Conservation (phyloP, 2,888 invertebrate genomes). For the Parnassius mnemosyne region DNA sequence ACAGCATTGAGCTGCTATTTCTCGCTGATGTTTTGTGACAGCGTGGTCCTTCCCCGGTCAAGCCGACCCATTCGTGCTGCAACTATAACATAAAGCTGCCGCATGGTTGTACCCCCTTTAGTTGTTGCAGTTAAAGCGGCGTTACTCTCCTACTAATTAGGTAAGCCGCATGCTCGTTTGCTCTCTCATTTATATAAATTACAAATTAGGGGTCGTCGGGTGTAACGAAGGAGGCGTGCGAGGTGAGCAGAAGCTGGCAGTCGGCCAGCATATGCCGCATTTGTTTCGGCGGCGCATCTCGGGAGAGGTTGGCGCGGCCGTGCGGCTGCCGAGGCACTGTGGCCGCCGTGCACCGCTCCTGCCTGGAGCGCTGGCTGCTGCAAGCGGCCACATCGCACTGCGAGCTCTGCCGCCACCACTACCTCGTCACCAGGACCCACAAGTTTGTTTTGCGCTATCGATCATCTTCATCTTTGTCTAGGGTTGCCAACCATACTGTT, state of each 20-base stretch:
- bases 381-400: constrained; percentile 73
- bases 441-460: constrained; percentile 47
- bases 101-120: no score
- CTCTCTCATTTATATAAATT: no score
- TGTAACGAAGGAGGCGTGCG: constrained; percentile 51
- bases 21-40: no score
- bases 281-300: constrained; percentile 72
- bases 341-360: constrained; percentile 71
- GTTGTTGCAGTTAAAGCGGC: no score
- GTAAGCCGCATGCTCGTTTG: not conserved
- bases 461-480: not conserved
- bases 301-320: constrained; percentile 71
- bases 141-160: no score
- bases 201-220: constrained; percentile 33
- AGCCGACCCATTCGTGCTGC: no score
- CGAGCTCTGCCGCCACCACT: constrained; percentile 73
- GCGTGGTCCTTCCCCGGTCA: no score
- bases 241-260: constrained; percentile 49
- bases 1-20: no score
- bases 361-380: constrained; percentile 75
- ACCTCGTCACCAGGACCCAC: constrained; percentile 67
- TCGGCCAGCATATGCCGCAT: constrained; percentile 72
- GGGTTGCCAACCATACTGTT: no score
- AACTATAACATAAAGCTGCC: no score
- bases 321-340: constrained; percentile 74